Percentiles rank a stretch among this genome's conserved stretches.
These are phyloP conservation scores for Nothobranchius kuhntae DNA, from an alignment of 2,113 vertebrate species.

Conservation along the genomic window DNA sequence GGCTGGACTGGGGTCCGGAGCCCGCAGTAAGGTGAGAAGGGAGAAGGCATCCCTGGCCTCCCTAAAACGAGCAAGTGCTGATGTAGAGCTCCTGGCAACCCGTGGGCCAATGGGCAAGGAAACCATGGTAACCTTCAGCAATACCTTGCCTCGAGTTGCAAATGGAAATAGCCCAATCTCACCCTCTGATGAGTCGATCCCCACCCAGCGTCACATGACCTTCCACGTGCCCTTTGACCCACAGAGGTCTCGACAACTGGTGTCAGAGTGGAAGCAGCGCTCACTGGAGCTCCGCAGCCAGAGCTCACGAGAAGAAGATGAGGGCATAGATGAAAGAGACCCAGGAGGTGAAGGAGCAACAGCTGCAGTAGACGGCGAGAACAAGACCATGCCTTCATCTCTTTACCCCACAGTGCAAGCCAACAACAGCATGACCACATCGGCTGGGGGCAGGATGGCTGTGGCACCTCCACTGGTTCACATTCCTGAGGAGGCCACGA, in stretches of 20 bases:
- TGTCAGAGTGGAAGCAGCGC: slow-evolving; percentile 95
- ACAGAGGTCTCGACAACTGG: slow-evolving; percentile 90
- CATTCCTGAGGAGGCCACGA: slow-evolving; percentile 85
- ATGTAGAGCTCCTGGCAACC: slow-evolving; percentile 91
- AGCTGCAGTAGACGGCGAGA: slow-evolving; percentile 57
- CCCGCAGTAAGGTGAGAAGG: slow-evolving; percentile 76
- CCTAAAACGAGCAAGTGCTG: slow-evolving; percentile 92
- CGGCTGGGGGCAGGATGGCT: slow-evolving; percentile 77
- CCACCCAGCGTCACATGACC: slow-evolving; percentile 85
- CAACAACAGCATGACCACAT: slow-evolving; percentile 60
- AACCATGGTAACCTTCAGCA: slow-evolving; percentile 98
- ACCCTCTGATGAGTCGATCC: slow-evolving; percentile 83
- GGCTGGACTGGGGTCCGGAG: slow-evolving; percentile 76
- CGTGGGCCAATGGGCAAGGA: slow-evolving; percentile 97
- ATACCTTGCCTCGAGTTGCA: slow-evolving; percentile 91
- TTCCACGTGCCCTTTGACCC: slow-evolving; percentile 91
- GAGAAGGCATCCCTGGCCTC: slow-evolving; percentile 93
- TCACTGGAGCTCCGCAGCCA: slow-evolving; percentile 87
- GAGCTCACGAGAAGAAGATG: slow-evolving; percentile 78
- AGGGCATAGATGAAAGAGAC: slow-evolving; percentile 70
- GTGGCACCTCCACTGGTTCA: slow-evolving; percentile 86
- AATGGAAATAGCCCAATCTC: slow-evolving; percentile 76
- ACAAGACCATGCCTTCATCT: slow-evolving; percentile 79
- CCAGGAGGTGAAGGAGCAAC: slow-evolving; percentile 60
- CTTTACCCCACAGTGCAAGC: slow-evolving; percentile 89